Base-by-base conservation (phyloP, 2,797 vertebrate species). In the Falco concolor region DNA sequence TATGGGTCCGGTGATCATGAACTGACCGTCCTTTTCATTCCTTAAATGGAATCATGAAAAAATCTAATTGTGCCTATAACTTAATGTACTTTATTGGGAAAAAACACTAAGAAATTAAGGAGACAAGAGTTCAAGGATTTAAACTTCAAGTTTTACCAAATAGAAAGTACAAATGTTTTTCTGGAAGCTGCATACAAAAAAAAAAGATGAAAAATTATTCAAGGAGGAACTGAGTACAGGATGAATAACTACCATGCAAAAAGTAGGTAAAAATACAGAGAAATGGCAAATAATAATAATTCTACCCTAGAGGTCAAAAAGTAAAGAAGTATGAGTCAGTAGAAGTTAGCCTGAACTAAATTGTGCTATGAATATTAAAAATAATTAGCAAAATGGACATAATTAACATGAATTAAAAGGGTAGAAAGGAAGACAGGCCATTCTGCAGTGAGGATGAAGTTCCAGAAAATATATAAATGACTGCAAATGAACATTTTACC, bases 21-120 rank as follows among this genome's bases (percentile, higher is more conserved):
- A 52, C 20, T 28, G 19, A 63, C n/a, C 2, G 47, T 47, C 28
- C 15, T 75, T 86, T 3, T 42, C 14, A 15, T 42, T 1, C 19
- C 23, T 76, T 56, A 52, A 78, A 64, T 10, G 25, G 49, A 49
- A 75, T 40, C 5, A 52, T 13, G 8, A 73, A 36, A 82, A 53
- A 56, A 11, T 79, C 18, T 45, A 27, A 54, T 42, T 0, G 0
- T 24, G 30, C 24, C 10, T 42, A 5, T 44, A 81, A 40, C 44
- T 87, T 22, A 44, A 12, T 38, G 63, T 61, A 45, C 2, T 57
- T 76, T 19, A 28, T 13, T 77, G 61, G 10, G 8, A 19, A 85
- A 78, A 85, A 85, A 4, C 13, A n/a, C 4, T 70, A 24, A 83
- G 24, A 52, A 77, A 70, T 74, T 25, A 91, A 23, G 23, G 32